A percentile compares a stretch with the other conserved stretches of the same genome.
These are phyloP conservation scores for Seriola rivoliana DNA, from an alignment of 2,113 vertebrate species.

Conservation along the genomic window DNA sequence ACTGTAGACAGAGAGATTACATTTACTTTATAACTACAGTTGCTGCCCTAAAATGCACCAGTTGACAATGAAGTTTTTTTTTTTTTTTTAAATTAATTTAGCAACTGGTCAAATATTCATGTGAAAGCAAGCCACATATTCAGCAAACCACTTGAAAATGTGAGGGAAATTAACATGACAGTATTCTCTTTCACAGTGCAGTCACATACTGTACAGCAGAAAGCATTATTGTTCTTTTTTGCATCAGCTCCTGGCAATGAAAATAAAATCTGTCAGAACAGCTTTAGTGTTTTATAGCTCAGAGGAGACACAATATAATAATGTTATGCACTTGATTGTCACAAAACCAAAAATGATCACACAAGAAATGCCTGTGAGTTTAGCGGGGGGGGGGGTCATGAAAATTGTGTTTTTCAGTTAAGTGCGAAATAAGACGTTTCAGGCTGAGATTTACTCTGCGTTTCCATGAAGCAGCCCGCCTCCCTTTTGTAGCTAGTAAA, in stretches of 20 bases:
- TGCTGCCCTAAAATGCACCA: background rate
- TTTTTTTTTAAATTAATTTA: conserved; percentile 23
- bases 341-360: conserved; percentile 11
- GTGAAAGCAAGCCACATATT: conserved; percentile 13
- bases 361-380: conserved; percentile 9
- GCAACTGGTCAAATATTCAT: conserved; percentile 45
- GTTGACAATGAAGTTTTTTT: background rate
- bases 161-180: conserved; percentile 37
- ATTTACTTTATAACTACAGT: background rate
- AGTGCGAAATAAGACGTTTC: background rate
- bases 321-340: conserved; percentile 54
- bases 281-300: conserved; percentile 58
- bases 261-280: conserved; percentile 47
- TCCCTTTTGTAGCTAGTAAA: background rate
- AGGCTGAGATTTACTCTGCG: background rate
- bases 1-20: background rate
- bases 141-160: conserved; percentile 12
- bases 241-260: conserved; percentile 43
- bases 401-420: background rate
- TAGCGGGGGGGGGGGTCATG: background rate
- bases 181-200: conserved; percentile 1
- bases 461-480: background rate
- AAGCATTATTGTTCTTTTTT: conserved; percentile 49
- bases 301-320: conserved; percentile 52
- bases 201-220: conserved; percentile 29